Conservation (phyloP, 2,797 vertebrate genomes). For the Sebastiscus albofasciatus region DNA sequence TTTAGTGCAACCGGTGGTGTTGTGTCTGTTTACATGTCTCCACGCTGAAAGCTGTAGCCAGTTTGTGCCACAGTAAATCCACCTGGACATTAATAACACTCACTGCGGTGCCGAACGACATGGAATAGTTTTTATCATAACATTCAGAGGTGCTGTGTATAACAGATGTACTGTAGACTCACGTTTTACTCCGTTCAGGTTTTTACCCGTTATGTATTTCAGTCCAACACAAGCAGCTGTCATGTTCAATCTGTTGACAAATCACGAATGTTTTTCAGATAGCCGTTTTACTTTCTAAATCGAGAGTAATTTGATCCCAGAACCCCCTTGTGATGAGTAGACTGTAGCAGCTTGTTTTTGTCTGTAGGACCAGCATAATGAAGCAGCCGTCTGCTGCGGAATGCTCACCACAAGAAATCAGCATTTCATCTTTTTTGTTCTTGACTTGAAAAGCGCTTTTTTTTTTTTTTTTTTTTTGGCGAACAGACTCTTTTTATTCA, state of each 20-base stretch:
- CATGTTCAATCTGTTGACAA: conserved; percentile 54
- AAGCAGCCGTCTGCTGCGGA: conserved; percentile 75
- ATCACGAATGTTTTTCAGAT: conserved; percentile 55
- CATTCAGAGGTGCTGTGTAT: conserved; percentile 74
- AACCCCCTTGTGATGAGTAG: conserved; percentile 54
- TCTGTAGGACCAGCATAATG: conserved; percentile 69
- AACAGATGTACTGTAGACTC: conserved; percentile 77
- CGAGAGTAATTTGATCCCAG: conserved; percentile 51
- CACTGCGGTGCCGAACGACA: conserved; percentile 54
- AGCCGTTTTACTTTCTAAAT: conserved; percentile 37
- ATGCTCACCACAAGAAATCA: conserved; percentile 72
- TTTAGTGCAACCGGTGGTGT: conserved; percentile 60
- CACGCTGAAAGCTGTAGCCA: conserved; percentile 62
- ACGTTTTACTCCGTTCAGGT: conserved; percentile 63
- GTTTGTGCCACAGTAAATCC: conserved; percentile 65
- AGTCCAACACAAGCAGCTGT: conserved; percentile 33
- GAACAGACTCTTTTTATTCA: conserved; percentile 61
- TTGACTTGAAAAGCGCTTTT: conserved; percentile 69
- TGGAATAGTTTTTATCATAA: conserved; percentile 47
- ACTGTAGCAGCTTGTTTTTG: conserved; percentile 68
- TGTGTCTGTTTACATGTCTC: conserved; percentile 76
- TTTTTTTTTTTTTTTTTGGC: conserved; percentile 1
- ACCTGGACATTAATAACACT: conserved; percentile 43
- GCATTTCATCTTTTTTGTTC: conserved; percentile 70
- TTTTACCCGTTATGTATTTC: conserved; percentile 36